Evolutionary conservation across 2,888 invertebrate species (phyloP).

Genomic region (Melipona bicolor): DNA sequence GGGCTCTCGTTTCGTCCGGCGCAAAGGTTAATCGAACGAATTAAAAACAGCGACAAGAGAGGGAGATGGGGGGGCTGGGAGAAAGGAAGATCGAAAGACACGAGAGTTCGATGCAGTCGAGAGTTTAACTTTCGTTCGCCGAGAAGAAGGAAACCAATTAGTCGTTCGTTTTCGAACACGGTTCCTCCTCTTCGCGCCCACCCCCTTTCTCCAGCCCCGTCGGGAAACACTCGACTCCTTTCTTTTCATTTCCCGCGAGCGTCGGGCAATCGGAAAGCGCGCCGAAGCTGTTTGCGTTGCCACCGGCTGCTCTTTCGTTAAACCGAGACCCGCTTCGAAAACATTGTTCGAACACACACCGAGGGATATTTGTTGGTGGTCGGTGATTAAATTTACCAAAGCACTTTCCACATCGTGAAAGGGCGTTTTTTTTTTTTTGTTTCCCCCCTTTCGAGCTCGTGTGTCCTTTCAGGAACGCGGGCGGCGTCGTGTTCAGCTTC

Average conservation of each 20-base stretch:
- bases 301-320: conserved; percentile 24
- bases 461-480: not conserved
- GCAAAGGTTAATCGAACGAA: conserved; percentile 27
- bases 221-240: conserved; percentile 52
- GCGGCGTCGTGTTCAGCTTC: too few relatives aligned
- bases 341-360: conserved; percentile 10
- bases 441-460: not conserved
- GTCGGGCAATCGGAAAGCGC: conserved; percentile 24
- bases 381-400: conserved; percentile 43
- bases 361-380: conserved; percentile 28
- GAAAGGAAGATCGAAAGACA: conserved; percentile 11
- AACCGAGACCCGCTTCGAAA: conserved; percentile 23
- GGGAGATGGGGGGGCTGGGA: not conserved
- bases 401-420: conserved; percentile 5
- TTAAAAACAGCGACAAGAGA: conserved; percentile 26
- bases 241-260: conserved; percentile 40
- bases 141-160: conserved; percentile 50
- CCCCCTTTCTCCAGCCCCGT: conserved; percentile 1
- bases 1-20: not conserved
- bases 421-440: not conserved
- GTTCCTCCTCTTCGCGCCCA: not conserved
- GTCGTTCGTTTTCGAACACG: conserved; percentile 37
- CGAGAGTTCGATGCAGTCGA: not conserved
- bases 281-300: conserved; percentile 45
- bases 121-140: conserved; percentile 26